Percentiles rank a stretch among this genome's conserved stretches.
phyloP scores from a whole-genome alignment of 2,888 invertebrate species.

The Microctonus brassicae region DNA sequence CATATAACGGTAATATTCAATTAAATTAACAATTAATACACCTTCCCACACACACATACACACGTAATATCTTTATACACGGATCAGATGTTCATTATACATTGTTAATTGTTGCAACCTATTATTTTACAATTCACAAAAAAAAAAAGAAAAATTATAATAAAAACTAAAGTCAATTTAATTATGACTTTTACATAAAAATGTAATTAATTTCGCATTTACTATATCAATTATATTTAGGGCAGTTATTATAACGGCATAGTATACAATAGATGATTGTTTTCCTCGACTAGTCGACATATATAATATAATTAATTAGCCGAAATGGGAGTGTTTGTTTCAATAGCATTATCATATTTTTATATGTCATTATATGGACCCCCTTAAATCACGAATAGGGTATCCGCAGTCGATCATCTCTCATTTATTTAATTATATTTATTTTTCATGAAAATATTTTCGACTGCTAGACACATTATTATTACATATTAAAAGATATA shows the following conservation, averaged over 20 bases:
- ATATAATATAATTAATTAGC: conserved; percentile 30
- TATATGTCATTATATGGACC: conserved; percentile 32
- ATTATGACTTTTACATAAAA: background rate
- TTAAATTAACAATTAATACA: background rate
- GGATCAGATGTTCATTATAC: conserved; percentile 9
- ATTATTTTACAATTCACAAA: conserved; percentile 2
- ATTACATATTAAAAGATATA: background rate
- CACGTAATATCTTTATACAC: background rate
- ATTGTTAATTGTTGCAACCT: background rate
- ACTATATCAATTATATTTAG: conserved; percentile 7
- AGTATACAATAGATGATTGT: conserved; percentile 28
- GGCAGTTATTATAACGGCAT: conserved; percentile 25
- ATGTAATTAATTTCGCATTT: background rate
- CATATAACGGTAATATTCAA: background rate
- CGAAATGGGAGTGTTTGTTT: background rate
- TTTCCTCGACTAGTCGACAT: conserved; percentile 31
- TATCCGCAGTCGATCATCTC: conserved; percentile 31
- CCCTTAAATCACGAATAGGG: conserved; percentile 21
- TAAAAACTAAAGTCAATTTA: background rate
- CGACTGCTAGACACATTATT: conserved; percentile 30
- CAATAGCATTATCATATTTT: background rate
- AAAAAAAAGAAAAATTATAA: background rate
- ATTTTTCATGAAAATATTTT: conserved; percentile 31
- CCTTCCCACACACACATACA: background rate
- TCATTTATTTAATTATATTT: conserved; percentile 12